These are phyloP conservation scores for Chloroceryle inda DNA, from an alignment of 2,797 vertebrate genomes.

Conservation along the genomic window DNA sequence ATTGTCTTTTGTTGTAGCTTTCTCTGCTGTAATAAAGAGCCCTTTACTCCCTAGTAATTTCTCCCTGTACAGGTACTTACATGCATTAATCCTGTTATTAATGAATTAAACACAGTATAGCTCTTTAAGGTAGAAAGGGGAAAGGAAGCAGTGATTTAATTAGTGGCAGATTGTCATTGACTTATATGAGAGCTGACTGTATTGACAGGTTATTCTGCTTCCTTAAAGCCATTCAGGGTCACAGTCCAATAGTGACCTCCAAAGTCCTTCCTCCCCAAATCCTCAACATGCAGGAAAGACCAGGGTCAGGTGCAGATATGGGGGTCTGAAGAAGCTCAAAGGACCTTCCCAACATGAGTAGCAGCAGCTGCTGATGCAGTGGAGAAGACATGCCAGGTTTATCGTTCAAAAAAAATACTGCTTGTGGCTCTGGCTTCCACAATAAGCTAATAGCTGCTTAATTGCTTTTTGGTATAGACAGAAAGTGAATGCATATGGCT, in stretches of 20 bases:
- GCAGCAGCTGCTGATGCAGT: background rate
- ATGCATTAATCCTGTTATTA: constrained; percentile 6
- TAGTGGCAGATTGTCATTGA: background rate
- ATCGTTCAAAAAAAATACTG: background rate
- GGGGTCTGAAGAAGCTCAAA: background rate
- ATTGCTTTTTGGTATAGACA: background rate
- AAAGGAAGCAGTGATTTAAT: background rate
- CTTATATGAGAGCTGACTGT: background rate
- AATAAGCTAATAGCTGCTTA: background rate
- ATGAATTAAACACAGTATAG: background rate
- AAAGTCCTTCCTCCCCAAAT: background rate
- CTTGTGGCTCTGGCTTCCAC: background rate
- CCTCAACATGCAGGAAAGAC: background rate
- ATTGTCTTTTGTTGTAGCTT: background rate
- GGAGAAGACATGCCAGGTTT: background rate
- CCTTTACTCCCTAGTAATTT: background rate
- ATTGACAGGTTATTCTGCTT: background rate
- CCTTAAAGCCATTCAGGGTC: background rate
- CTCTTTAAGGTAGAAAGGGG: background rate
- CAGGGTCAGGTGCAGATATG: background rate
- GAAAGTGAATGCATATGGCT: background rate
- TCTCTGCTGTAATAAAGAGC: background rate
- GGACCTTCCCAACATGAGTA: background rate
- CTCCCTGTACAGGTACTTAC: background rate
- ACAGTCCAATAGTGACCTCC: background rate